phyloP scores from a whole-genome alignment of 2,797 vertebrate genomes.

The Acrossocheilus wenchowensis region DNA sequence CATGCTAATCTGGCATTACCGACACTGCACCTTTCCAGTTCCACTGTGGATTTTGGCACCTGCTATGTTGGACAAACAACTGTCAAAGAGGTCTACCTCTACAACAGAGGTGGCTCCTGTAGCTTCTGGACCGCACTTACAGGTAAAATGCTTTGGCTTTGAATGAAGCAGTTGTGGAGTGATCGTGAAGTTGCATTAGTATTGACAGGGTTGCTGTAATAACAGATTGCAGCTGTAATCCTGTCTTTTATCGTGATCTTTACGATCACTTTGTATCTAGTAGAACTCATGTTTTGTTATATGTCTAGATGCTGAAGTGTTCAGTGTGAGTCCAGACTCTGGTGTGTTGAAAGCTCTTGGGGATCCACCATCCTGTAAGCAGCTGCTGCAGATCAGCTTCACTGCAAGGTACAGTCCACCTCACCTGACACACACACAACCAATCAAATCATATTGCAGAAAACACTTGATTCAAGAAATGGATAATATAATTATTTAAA shows the following conservation, averaged over 20 bases:
- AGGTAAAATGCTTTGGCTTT: conserved; percentile 69
- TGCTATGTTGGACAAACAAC: conserved; percentile 80
- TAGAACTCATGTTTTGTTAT: background rate
- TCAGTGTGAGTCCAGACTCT: conserved; percentile 78
- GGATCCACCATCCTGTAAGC: conserved; percentile 64
- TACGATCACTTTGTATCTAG: background rate
- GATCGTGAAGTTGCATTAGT: background rate
- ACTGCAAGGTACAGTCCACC: conserved; percentile 83
- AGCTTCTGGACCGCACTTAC: conserved; percentile 83
- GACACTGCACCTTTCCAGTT: conserved; percentile 79
- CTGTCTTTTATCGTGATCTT: background rate
- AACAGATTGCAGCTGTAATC: background rate
- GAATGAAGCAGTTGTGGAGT: background rate
- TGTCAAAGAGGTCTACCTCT: conserved; percentile 77
- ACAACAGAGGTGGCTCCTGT: conserved; percentile 77
- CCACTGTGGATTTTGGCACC: conserved; percentile 82
- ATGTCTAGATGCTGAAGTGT: conserved; percentile 69
- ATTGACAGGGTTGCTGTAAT: background rate
- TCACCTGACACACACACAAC: background rate
- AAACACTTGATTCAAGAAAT: background rate
- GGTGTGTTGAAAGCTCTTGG: conserved; percentile 78
- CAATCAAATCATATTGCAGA: background rate
- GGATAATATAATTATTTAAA: background rate
- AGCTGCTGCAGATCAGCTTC: conserved; percentile 83
- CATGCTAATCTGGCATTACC: conserved; percentile 79